phyloP scores from a whole-genome alignment of 1,140 invertebrate genomes.

The Doryteuthis pealeii region DNA sequence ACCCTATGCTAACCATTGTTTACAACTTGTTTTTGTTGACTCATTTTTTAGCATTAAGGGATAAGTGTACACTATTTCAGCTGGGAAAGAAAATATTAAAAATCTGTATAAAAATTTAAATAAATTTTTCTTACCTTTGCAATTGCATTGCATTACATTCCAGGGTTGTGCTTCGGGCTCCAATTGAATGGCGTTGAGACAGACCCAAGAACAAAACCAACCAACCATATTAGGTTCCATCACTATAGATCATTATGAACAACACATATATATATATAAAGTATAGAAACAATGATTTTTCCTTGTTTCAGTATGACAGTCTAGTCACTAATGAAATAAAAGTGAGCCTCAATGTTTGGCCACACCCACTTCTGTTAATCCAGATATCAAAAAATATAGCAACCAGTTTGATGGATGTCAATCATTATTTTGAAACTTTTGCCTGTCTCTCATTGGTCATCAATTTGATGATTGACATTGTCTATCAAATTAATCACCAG shows the following conservation, averaged over 20 bases:
- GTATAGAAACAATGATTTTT: not conserved
- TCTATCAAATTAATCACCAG: too few species aligned
- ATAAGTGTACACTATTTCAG: too few species aligned
- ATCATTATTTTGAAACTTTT: not conserved
- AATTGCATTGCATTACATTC: not conserved
- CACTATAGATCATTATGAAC: not conserved
- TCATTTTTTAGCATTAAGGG: too few species aligned
- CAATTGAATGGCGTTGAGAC: slow-evolving; percentile 3
- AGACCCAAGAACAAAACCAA: slow-evolving; percentile 8
- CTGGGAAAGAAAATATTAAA: too few species aligned
- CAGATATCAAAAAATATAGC: not conserved
- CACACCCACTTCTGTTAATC: not conserved
- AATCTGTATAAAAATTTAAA: too few species aligned
- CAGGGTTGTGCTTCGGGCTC: not conserved
- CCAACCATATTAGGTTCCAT: slow-evolving; percentile 3
- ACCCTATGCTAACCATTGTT: too few species aligned
- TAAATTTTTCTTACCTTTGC: not conserved
- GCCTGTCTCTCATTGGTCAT: not conserved
- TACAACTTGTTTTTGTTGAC: too few species aligned
- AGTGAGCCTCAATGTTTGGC: not conserved
- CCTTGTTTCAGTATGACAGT: not conserved
- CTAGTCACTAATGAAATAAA: not conserved
- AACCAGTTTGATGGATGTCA: not conserved
- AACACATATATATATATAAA: not conserved
- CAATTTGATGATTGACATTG: too few species aligned